Base-by-base conservation (phyloP, 2,797 vertebrate genomes). In the Hapalemur alaotrensis region DNA sequence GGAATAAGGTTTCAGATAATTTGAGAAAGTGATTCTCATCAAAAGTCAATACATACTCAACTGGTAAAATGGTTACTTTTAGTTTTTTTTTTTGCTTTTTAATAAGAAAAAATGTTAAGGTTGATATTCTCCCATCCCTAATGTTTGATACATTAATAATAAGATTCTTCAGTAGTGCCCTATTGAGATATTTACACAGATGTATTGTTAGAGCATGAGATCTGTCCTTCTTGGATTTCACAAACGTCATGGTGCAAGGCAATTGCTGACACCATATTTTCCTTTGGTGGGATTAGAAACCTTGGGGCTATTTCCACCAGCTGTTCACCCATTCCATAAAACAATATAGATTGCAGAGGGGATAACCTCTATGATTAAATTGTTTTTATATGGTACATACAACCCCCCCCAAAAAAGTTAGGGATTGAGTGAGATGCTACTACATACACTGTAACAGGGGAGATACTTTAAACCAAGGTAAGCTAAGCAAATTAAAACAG, bases 291-390 rank as follows among this genome's bases (percentile, higher is more conserved):
- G 75, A 92, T 93, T 69, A 95, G 82, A 95, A 95, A 89, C 84
- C 92, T 95, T 82, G 83, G 70, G n/a, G 38, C 65, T 91, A 81
- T 70, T 94, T 91, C 76, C 91, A 50, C 96, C 97, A 97, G 96
- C 94, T 95, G 96, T 93, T 88, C 80, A 72, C 75, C 54, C 88
- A 28, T 54, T 65, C 73, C 17, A 18, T 30, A 83, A 96, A 92
- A 67, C 83, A 83, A 84, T 46, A 87, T 7, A 81, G 57, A 94
- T 95, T 91, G 92, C 93, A 83, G 38, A 91, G 78, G 41, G 54
- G 35, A 82, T 59, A 63, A 76, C 76, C 63, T 69, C 76, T 41
- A 12, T 32, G 88, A 94, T 83, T 69, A 91, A 94, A 86, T 30
- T 82, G 54, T 59, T 95, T 95, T 89, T 73, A 46, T 92, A 50